Evolutionary conservation across 1,140 invertebrate species (phyloP), one percentile per base, ranked within the genome.

Genomic region (Macrotrachela quadricornifera): DNA sequence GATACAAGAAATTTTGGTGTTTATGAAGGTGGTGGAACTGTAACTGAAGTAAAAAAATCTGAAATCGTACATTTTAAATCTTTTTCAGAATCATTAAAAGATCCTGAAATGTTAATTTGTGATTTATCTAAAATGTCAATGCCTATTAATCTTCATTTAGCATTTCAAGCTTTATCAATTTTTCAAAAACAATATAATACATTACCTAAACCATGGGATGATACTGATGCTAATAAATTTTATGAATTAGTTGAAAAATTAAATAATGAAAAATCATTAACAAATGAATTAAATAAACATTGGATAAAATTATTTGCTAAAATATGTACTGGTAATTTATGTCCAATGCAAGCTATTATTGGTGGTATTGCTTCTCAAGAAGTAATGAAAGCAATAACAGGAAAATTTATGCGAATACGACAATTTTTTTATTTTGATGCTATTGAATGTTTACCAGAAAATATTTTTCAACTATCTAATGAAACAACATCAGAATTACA

Each of bases 361-460:
- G 91, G 91, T 54, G 90, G 91, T 36, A 78, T 94, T 56, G 82
- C 92, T 30, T 90, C 91, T 43, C 88, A 95, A 69, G 87, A 95
- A 74, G 82, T 87, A 1, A 92, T 99, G 80, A 99, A 96, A 72
- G 71, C 70, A 57, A 49, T 10, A 66, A 88, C 83, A 57, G 91
- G 91, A 43, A 97, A 99, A 68, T 99, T 97, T 66, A 79, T 79
- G 57, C 92, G 94, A 0, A 83, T 97, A 51, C 76, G 76, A 60
- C 92, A 97, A 63, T 97, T 83, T 80, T 65, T 99, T 9, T 96
- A 96, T 67, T 88, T 88, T 66, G 91, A 97, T 73, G 83, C 88
- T 9, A 72, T 91, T 16, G 92, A 97, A 71, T 91, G 86, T 69
- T 70, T 99, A 54, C 85, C 87, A 0, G 75, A 76, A 50, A 76